Base-by-base conservation (phyloP, 2,797 vertebrate genomes). In the Clamator glandarius region DNA sequence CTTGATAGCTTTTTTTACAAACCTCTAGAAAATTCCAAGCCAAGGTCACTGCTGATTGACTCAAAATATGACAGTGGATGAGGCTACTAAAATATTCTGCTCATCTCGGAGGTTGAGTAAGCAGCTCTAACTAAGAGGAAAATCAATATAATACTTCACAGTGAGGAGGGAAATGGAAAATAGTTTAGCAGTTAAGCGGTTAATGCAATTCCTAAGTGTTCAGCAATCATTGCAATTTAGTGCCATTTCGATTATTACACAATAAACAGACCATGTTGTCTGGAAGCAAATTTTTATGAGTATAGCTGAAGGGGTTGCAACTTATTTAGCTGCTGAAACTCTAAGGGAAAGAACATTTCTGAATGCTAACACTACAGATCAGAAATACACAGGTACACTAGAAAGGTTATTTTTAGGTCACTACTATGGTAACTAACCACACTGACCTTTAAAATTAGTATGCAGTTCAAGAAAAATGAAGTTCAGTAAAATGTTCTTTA, bases 211-310 rank as follows among this genome's bases (percentile, higher is more conserved):
- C 98, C 98, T 98, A 98, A 98, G 97, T 97, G 97, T 97, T 98
- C 97, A 89, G 97, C 97, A 98, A 98, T 98, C 98, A 97, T 93
- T 94, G 97, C 98, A 98, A 98, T 98, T 98, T 98, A 98, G 97
- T 98, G 97, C 98, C 97, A 98, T 98, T 98, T 98, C 98, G 97
- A 98, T 98, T 98, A 98, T 98, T 98, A 98, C 97, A 98, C 97
- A 98, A 98, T 98, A 98, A 98, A 98, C 98, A 98, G 98, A 98
- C 97, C 98, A 97, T 98, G 97, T 98, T 98, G 98, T 98, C 98
- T 98, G 97, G 97, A 97, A 98, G 98, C 97, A 97, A 98, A 97
- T 97, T 98, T 98, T 98, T 98, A 98, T 98, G 98, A 98, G 97
- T 98, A 98, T 98, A 97, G 98, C 98, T 98, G 96, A 98, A 98